Conservation (phyloP, 2,888 invertebrate species). For the Stenodema calcarata region DNA sequence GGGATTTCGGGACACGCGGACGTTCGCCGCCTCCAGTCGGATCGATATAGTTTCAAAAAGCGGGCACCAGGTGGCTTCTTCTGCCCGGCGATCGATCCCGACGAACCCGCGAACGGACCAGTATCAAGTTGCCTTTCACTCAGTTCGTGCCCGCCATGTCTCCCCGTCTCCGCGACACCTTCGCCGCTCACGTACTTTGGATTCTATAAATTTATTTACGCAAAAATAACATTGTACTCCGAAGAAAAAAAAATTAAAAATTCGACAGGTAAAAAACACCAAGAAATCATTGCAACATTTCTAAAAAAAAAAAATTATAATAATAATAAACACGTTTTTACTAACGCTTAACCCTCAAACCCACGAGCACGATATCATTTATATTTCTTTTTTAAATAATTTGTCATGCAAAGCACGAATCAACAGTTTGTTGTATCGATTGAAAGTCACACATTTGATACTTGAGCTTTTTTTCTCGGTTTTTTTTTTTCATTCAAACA, state of each 20-base stretch:
- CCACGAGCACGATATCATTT: slow-evolving; percentile 6
- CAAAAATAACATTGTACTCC: not conserved
- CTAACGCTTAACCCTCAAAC: not conserved
- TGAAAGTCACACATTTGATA: not conserved
- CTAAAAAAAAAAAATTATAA: no score
- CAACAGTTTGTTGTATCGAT: not conserved
- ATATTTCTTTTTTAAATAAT: not conserved
- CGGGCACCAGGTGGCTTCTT: slow-evolving; percentile 39
- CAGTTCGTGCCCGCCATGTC: slow-evolving; percentile 6
- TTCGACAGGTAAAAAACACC: not conserved
- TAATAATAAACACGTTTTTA: slow-evolving; percentile 1
- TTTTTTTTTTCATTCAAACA: not conserved
- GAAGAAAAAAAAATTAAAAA: not conserved
- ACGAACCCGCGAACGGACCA: not conserved
- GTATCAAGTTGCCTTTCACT: not conserved
- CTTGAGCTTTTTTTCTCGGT: not conserved
- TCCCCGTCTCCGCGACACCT: not conserved
- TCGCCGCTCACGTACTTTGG: slow-evolving; percentile 30
- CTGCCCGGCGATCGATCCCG: not conserved
- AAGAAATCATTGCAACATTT: not conserved
- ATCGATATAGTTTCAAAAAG: slow-evolving; percentile 38
- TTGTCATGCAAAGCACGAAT: not conserved
- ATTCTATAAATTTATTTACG: not conserved
- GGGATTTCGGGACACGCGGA: not conserved
- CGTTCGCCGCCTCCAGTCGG: not conserved